Percentiles rank a stretch among this genome's conserved stretches.
Evolutionary conservation across 2,797 vertebrate genomes (phyloP).

Genomic region (Apogon talboti): DNA sequence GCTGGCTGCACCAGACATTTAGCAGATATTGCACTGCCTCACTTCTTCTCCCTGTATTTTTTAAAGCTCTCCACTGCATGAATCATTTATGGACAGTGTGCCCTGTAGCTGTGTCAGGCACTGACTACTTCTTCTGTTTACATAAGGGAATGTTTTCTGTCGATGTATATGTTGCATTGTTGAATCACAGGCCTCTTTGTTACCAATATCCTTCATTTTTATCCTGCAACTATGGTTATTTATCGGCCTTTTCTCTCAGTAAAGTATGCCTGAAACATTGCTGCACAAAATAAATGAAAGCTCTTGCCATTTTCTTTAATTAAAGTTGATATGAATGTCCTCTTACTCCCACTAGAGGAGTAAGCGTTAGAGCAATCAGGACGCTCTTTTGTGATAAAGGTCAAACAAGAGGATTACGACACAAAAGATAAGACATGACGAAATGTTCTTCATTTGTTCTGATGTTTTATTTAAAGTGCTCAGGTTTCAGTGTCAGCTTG

Average conservation of each 20-base stretch:
- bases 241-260: not conserved
- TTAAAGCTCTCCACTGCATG: conserved; percentile 15
- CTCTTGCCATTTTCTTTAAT: conserved; percentile 24
- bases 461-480: conserved; percentile 3
- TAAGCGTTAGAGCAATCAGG: conserved; percentile 13
- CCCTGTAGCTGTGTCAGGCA: not conserved
- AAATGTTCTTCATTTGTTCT: conserved; percentile 20
- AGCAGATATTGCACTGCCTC: conserved; percentile 20
- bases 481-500: too few species aligned
- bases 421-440: not conserved
- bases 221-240: not conserved
- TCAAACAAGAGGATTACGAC: conserved; percentile 17
- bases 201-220: not conserved
- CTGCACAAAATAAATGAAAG: conserved; percentile 14
- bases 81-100: conserved; percentile 26
- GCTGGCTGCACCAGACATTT: conserved; percentile 27
- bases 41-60: not conserved
- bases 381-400: conserved; percentile 20
- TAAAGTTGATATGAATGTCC: conserved; percentile 18
- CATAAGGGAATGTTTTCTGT: not conserved
- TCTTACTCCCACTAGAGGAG: conserved; percentile 12
- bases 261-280: not conserved
- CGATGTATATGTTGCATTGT: not conserved
- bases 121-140: conserved; percentile 3
- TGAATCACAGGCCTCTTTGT: not conserved